Base-by-base conservation (phyloP, 2,888 invertebrate genomes). In the Urechis unicinctus region DNA sequence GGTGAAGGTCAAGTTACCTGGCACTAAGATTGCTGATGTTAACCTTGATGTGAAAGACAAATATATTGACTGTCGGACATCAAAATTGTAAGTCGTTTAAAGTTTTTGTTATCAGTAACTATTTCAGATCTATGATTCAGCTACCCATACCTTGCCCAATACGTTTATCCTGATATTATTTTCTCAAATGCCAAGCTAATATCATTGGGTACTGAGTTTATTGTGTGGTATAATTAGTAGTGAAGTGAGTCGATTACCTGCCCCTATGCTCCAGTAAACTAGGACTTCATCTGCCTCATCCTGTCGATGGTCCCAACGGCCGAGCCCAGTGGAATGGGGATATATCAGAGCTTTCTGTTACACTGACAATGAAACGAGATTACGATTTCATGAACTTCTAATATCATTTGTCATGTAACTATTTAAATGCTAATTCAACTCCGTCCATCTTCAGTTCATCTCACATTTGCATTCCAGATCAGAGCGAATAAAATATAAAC, bases 311-410 rank as follows among this genome's bases (percentile, higher is more conserved):
- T 5, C 88, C 91, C 72, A 81, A 80, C 30, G 89, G 90, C 2
- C 85, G 85, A 60, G 93, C 93, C 0, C 84, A 86, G 68, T 94
- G 89, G 86, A 85, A 90, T 69, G 70, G 80, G 1, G 83, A 84
- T 9, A 78, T 79, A 26, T 83, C 85, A 64, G 84, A 83, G 45
- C 80, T 94, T 56, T 82, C 83, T 53, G 80, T 94, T 46, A 88
- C 86, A 4, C 79, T 93, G 50, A 83, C 83, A 59, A 82, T 93
- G 76, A 81, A 83, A 58, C 83, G 93, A 55, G 92, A 93, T 75
- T 85, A 88, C 65, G 93, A 94, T 81, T 86, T 83, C 74, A 81
- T 92, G 51, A 93, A 94, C 80, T 92, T 93, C 36, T 65, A 49
- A 61, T 13, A 30, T n/a, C n/a, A n/a, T n/a, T n/a, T n/a, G n/a